Base-by-base conservation (phyloP, 2,888 invertebrate species). In the Drosophila algonquin region DNA sequence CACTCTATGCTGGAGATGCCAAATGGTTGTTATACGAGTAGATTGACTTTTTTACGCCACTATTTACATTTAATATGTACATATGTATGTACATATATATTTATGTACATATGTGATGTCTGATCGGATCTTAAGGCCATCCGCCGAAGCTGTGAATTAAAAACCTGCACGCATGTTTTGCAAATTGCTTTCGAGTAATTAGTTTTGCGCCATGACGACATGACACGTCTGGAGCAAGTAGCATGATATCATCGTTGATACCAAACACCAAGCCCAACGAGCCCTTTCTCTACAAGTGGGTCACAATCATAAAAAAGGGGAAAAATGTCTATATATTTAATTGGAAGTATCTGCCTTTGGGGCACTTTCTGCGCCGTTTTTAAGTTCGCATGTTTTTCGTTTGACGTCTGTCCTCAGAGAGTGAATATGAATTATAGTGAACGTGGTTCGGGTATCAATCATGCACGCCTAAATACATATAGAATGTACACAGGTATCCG, bases 261-360 rank as follows among this genome's bases (percentile, higher is more conserved):
- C 45, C 40, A 40, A 46, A 8, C 24, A 61, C 27, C 48, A 50
- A 72, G 50, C 54, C 57, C 64, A 54, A 51, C 79, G 71, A 77
- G 67, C 83, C 83, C 75, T 82, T 83, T 72, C 59, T 63, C n/a
- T 46, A 45, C 64, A 81, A 79, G 50, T 79, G 30, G 81, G 76
- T 79, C 79, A 75, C 50, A 54, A 53, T 46, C 54, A 61, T 47
- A 18, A 69, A 54, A 63, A 46, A 57, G 57, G 48, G 32, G 46
- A 52, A 70, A 58, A 63, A 48, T 32, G 32, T 69, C 63, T 67
- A 61, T 63, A 69, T 79, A 71, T 24, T 54, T 64, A 40, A 40
- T 40, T 40, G 40, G 4, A 40, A 30, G n/a, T 60, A 57, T 62
- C 63, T 61, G 47, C 21, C 47, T 44, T 59, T 63, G 52, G 45